Evolutionary conservation across 2,797 vertebrate species (phyloP).

Genomic region (Synaphobranchus kaupii): DNA sequence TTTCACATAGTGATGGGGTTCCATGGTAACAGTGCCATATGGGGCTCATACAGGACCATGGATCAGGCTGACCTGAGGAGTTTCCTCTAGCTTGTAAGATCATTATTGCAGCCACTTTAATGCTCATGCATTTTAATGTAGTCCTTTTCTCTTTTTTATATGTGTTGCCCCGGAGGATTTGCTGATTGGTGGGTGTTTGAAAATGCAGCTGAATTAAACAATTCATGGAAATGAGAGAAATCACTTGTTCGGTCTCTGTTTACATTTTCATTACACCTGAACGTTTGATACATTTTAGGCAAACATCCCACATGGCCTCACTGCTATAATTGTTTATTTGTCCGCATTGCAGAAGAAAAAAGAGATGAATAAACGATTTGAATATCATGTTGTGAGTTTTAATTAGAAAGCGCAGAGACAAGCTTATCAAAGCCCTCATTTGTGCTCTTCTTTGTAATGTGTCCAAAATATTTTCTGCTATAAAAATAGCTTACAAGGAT

Average conservation of each 20-base stretch:
- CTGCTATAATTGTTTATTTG: neutral
- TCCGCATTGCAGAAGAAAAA: neutral
- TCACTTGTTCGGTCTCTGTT: neutral
- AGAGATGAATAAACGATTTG: neutral
- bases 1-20: too few relatives aligned
- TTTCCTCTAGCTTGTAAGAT: neutral
- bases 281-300: neutral
- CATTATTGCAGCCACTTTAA: neutral
- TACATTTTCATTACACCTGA: conserved; percentile 2
- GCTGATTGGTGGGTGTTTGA: neutral
- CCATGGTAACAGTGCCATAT: too few relatives aligned
- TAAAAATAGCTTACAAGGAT: neutral
- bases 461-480: neutral
- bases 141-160: neutral
- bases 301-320: neutral
- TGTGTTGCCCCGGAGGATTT: neutral
- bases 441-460: neutral
- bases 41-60: neutral
- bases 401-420: neutral
- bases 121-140: neutral
- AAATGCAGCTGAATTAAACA: neutral
- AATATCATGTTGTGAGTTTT: neutral
- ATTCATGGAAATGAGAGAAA: neutral
- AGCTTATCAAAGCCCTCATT: neutral
- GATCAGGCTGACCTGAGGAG: neutral